A percentile compares a stretch with the other conserved stretches of the same genome.
These are phyloP conservation scores for Nanorana parkeri DNA, from an alignment of 2,113 vertebrate genomes.

Conservation along the genomic window DNA sequence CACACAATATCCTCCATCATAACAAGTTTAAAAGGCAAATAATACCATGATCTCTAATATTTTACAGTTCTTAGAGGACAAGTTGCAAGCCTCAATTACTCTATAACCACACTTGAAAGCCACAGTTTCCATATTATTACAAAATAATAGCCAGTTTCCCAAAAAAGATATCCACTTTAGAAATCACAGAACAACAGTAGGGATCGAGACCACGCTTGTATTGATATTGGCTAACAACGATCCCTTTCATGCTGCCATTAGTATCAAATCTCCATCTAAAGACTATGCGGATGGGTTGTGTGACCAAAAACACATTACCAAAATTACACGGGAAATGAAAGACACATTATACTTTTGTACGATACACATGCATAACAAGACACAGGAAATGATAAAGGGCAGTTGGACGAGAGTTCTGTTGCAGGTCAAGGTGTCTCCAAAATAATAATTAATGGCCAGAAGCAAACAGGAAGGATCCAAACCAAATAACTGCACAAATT, in stretches of 20 bases:
- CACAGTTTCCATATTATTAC: background rate
- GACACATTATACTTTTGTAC: background rate
- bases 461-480: background rate
- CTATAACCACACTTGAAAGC: background rate
- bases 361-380: background rate
- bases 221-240: slow-evolving; percentile 1
- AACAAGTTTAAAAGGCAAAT: too few relatives aligned
- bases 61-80: background rate
- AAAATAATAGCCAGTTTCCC: background rate
- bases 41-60: too few relatives aligned
- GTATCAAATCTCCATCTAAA: background rate
- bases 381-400: background rate
- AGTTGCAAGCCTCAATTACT: background rate
- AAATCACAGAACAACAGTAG: background rate
- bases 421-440: background rate
- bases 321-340: background rate
- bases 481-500: background rate
- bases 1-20: too few relatives aligned
- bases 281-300: background rate
- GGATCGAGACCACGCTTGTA: slow-evolving; percentile 1
- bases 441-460: background rate
- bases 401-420: background rate
- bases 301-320: background rate
- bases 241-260: background rate
- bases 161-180: background rate